Evolutionary conservation across 1,140 invertebrate species (phyloP), one percentile per base, ranked within the genome.

Genomic region (Drosophila truncata): DNA sequence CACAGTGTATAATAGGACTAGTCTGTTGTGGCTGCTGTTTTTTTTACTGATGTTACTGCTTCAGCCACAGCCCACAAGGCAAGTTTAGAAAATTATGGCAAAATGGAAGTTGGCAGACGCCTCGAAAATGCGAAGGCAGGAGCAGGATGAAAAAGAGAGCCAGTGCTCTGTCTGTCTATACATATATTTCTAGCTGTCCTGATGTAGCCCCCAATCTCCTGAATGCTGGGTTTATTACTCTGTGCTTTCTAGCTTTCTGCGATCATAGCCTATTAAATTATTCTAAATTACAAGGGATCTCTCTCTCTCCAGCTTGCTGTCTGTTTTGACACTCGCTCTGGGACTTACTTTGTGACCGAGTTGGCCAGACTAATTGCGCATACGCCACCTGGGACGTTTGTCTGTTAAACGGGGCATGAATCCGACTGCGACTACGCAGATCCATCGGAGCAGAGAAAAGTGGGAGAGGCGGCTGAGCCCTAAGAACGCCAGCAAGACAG

Each of bases 31-130:
- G 33, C 23, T 35, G 54, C 41, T 59, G 64, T 20, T 70, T 64
- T 20, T 70, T 64, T 64, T 60, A 25, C 54, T 59, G 62, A 60
- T 64, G 62, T 23, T 62, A 62, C 39, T 47, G 52, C 7, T 64
- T 62, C 46, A 52, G 60, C 44, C 60, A 54, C 66, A 60, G 66
- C 84, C 82, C 78, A 78, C 78, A 78, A 87, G 80, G 65, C 84
- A 74, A 73, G 80, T 80, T 88, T 78, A 44, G 71, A 80, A 86
- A 88, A 87, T 80, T 79, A 80, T 82, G 71, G 80, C 60, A 58
- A 80, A 83, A 83, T 73, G 63, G 33, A 77, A 75, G 72, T 61
- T 88, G 80, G 84, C 77, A 80, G 71, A 54, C 41, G 42, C 37
- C 62, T 44, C 16, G 57, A 62, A 65, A 25, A 14, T 63, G 57